phyloP scores from a whole-genome alignment of 1,140 invertebrate genomes.

The Zaprionus lachaisei region DNA sequence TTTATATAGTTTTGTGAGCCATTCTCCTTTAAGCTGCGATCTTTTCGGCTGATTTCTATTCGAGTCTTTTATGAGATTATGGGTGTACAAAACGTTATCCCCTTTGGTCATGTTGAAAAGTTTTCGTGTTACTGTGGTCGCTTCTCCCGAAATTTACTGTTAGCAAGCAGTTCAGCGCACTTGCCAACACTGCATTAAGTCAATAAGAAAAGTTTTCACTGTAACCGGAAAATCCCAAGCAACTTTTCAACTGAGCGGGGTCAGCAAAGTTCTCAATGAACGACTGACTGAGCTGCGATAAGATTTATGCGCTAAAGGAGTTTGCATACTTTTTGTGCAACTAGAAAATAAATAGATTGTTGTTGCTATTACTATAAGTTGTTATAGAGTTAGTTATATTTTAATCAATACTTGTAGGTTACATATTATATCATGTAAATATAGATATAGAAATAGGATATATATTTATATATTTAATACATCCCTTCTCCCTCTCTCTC shows the following conservation, averaged over 20 bases:
- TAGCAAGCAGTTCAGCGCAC: slow-evolving; percentile 64
- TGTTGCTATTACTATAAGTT: not conserved
- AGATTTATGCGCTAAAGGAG: not conserved
- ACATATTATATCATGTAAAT: not conserved
- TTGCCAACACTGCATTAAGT: slow-evolving; percentile 77
- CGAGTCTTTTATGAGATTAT: not conserved
- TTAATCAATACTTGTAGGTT: not conserved
- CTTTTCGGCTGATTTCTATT: not conserved
- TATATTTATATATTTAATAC: not conserved
- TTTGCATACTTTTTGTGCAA: not conserved
- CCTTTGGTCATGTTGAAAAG: slow-evolving; percentile 19
- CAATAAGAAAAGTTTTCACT: slow-evolving; percentile 71
- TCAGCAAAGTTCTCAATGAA: slow-evolving; percentile 1
- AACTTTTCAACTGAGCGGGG: not conserved
- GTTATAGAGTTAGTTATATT: not conserved
- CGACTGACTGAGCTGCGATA: not conserved
- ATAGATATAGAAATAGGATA: too few species aligned
- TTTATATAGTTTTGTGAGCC: not conserved
- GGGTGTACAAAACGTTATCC: slow-evolving; percentile 15
- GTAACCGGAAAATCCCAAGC: not conserved
- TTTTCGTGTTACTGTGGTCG: slow-evolving; percentile 36
- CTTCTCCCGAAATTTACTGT: slow-evolving; percentile 45
- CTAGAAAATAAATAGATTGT: not conserved
- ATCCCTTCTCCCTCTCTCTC: too few species aligned
- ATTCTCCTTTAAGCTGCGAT: not conserved